Base-by-base conservation (phyloP, 2,113 vertebrate species). In the Onychorhynchus coronatus region DNA sequence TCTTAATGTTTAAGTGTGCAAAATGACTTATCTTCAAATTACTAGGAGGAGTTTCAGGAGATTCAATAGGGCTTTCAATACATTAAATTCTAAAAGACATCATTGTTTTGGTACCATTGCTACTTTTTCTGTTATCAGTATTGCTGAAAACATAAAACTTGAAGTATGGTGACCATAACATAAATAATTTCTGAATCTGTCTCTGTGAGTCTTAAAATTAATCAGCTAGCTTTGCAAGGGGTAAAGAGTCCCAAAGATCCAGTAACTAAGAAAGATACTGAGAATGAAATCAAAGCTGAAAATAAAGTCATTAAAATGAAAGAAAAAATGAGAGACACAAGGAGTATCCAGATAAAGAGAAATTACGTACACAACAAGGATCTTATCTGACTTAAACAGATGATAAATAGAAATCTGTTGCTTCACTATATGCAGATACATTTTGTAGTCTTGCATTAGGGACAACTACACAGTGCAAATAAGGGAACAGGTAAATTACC, bases 301-400 rank as follows among this genome's bases (percentile, higher is more conserved):
- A 97, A 97, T 95, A 84, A 97, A 97, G 91, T 89, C 85, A 97
- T 95, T 96, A 96, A 97, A 94, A 88, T 88, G 56, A 94, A 94
- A 95, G 88, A 93, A 94, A 84, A 94, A 94, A 87, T 53, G 49
- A 81, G 94, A 96, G 30, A 39, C 91, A 92, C 10, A 52, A 78
- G 42, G 44, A 71, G 25, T 90, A 82, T 75, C 78, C 72, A 89
- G 96, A 95, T 97, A 98, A 97, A 95, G 67, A 85, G 79, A 89
- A 89, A 94, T 77, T 97, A 96, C 39, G 12, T 82, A 62, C 67
- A 94, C 56, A 95, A 58, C 1, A 10, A 97, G 94, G 71, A 95
- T 97, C 82, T 97, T 97, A 97, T 97, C 95, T 96, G 68, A 90
- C 88, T 94, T 93, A 73, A 93, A 86, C 50, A 94, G 73, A 89